Percentiles rank a stretch among this genome's conserved stretches.
phyloP scores from a whole-genome alignment of 2,797 vertebrate genomes.

The Danio tinwini region DNA sequence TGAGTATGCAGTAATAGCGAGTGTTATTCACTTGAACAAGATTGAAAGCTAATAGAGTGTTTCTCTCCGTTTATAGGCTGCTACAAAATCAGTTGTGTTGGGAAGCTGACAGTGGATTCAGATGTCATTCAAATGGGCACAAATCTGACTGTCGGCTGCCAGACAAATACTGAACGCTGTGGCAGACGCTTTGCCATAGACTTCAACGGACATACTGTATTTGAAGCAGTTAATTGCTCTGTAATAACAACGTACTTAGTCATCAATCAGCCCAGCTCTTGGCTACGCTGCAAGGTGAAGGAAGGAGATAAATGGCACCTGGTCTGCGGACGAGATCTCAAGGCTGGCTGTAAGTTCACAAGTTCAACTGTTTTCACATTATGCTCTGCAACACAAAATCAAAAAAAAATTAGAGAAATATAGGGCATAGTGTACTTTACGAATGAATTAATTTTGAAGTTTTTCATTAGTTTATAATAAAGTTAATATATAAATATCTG shows the following conservation, averaged over 20 bases:
- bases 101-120: constrained; percentile 68
- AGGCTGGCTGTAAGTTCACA: constrained; percentile 69
- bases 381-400: neutral
- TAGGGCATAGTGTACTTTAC: no score
- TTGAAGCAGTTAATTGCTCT: constrained; percentile 68
- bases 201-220: constrained; percentile 61
- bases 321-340: constrained; percentile 74
- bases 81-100: constrained; percentile 35
- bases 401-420: neutral
- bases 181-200: constrained; percentile 63
- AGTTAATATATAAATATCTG: no score
- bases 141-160: constrained; percentile 73
- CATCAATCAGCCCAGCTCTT: constrained; percentile 36
- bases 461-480: no score
- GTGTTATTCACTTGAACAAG: neutral
- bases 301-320: rapidly evolving
- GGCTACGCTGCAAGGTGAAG: constrained; percentile 68
- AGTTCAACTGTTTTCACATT: neutral
- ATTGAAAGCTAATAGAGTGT: constrained; percentile 42
- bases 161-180: constrained; percentile 46
- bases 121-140: constrained; percentile 70
- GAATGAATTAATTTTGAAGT: no score
- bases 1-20: constrained; percentile 59
- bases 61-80: constrained; percentile 44
- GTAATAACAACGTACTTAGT: constrained; percentile 66